Evolutionary conservation across 2,113 vertebrate species (phyloP).

Genomic region (Chauna torquata): DNA sequence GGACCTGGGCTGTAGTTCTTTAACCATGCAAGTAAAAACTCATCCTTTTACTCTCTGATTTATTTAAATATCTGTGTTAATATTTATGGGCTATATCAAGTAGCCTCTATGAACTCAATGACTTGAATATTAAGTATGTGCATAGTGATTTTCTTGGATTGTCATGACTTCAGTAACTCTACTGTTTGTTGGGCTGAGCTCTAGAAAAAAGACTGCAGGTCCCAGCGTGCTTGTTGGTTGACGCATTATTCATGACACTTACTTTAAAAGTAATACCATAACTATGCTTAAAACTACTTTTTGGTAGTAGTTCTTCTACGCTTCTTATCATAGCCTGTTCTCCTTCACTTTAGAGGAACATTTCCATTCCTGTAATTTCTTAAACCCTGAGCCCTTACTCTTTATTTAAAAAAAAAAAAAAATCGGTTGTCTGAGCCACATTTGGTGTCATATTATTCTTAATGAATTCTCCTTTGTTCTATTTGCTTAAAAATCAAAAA

Average conservation of each 20-base stretch:
- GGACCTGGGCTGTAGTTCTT: neutral
- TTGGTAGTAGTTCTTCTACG: too few species aligned
- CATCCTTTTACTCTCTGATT: neutral
- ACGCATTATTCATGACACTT: fast-evolving
- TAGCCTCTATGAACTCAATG: neutral
- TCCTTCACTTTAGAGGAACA: neutral
- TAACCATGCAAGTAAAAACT: neutral
- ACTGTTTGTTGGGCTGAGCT: neutral
- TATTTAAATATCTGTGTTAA: neutral
- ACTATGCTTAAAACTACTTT: neutral
- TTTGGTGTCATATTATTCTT: neutral
- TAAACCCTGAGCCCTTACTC: neutral
- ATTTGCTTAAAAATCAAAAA: neutral
- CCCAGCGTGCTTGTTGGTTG: fast-evolving
- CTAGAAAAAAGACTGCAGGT: neutral
- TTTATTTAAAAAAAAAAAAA: neutral
- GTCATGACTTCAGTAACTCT: fast-evolving
- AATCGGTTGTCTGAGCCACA: neutral
- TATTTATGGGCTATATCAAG: neutral
- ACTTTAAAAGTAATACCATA: neutral
- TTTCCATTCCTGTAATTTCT: neutral
- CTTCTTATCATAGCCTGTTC: neutral
- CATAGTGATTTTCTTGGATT: neutral
- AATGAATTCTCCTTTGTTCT: neutral
- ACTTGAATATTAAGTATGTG: neutral